Evolutionary conservation across 2,888 invertebrate genomes (phyloP).

Genomic region (Eustalomyia histrio): DNA sequence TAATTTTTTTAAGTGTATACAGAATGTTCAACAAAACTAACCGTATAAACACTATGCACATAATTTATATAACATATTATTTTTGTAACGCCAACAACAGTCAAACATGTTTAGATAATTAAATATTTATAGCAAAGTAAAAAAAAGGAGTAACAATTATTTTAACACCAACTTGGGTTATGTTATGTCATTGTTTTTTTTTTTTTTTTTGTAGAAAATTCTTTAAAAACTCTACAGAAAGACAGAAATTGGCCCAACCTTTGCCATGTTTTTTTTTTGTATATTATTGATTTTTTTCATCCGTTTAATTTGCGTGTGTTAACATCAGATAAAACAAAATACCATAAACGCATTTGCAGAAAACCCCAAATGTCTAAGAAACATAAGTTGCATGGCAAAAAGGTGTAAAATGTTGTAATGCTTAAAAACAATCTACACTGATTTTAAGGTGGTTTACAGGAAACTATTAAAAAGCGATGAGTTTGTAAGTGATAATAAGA

Average conservation of each 20-base stretch:
- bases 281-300: background rate
- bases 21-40: no score
- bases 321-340: conserved; percentile 33
- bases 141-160: conserved; percentile 22
- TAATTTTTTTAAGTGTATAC: no score
- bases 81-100: conserved; percentile 11
- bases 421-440: no score
- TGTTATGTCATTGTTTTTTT: no score
- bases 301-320: conserved; percentile 34
- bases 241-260: conserved; percentile 36
- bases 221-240: background rate
- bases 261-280: conserved; percentile 33
- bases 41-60: conserved; percentile 31
- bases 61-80: conserved; percentile 10
- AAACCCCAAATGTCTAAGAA: no score
- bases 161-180: conserved; percentile 2
- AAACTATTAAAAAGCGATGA: no score
- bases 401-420: no score
- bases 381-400: no score
- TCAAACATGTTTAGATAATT: conserved; percentile 47
- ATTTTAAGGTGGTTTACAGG: no score
- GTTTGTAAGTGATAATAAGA: no score
- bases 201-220: no score
- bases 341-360: conserved; percentile 27
- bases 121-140: conserved; percentile 23